These are phyloP conservation scores for Diadumene lineata DNA, from an alignment of 92 coral and sea anemone species.

Conservation along the genomic window DNA sequence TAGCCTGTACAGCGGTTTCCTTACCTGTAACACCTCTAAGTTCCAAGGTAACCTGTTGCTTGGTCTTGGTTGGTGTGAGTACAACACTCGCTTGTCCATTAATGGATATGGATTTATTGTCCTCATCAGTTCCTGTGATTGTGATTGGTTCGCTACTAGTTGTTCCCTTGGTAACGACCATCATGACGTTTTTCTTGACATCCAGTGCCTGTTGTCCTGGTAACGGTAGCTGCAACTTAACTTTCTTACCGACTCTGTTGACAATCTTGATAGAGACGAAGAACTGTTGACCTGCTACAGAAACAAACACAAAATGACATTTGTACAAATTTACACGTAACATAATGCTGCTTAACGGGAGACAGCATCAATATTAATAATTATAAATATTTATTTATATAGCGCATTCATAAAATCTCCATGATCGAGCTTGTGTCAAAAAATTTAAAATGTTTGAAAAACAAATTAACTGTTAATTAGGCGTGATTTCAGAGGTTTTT, in stretches of 20 bases:
- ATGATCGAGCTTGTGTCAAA: too few species aligned
- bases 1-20: background rate
- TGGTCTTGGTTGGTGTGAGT: constrained; percentile 8
- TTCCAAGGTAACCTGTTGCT: background rate
- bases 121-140: constrained; percentile 39
- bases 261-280: constrained; percentile 49
- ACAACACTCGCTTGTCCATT: constrained; percentile 35
- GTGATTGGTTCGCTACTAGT: constrained; percentile 54
- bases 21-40: constrained; percentile 1
- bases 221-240: constrained; percentile 36
- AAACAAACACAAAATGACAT: background rate
- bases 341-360: too few species aligned
- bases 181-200: constrained; percentile 63
- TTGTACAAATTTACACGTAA: too few species aligned
- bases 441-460: too few species aligned
- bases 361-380: too few species aligned
- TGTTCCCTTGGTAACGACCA: constrained; percentile 69
- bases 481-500: too few species aligned
- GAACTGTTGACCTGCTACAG: constrained; percentile 44
- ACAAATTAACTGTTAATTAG: too few species aligned
- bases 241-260: constrained; percentile 68
- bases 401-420: too few species aligned
- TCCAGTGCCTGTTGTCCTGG: constrained; percentile 41
- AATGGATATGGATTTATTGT: constrained; percentile 46
- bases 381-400: too few species aligned